A percentile compares a stretch with the other conserved stretches of the same genome.
Conservation (phyloP, 2,113 vertebrate genomes). For the Pitta sordida region DNA sequence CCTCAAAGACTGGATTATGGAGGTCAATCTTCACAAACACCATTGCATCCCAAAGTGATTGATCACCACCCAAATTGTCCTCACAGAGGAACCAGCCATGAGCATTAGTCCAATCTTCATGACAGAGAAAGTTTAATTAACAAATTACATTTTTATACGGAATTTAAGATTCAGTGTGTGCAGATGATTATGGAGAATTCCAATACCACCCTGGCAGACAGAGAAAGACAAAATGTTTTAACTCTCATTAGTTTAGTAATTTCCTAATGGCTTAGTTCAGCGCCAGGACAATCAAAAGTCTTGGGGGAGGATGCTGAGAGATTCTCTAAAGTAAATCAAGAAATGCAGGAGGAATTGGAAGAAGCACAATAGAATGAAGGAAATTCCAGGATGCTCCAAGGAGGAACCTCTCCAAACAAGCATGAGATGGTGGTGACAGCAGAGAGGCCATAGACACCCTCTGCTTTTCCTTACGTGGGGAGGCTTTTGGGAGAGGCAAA, state of each 20-base stretch:
- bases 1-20: neutral
- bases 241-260: neutral
- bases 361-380: neutral
- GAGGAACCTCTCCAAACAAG: neutral
- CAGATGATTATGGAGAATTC: neutral
- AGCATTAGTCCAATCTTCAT: neutral
- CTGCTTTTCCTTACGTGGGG: neutral
- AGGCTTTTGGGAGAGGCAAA: neutral
- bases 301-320: neutral
- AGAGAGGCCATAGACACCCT: neutral
- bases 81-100: neutral
- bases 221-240: slow-evolving; percentile 2
- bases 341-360: neutral
- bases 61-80: neutral
- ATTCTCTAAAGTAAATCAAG: neutral
- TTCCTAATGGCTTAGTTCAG: neutral
- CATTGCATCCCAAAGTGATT: neutral
- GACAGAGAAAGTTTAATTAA: neutral
- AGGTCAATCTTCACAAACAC: neutral
- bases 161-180: neutral
- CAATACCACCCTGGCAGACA: neutral
- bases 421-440: neutral
- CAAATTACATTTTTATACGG: neutral
- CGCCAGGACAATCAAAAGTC: neutral
- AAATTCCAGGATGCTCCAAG: neutral